These are phyloP conservation scores for Lochmaea crataegi DNA, from an alignment of 2,888 invertebrate species.

Conservation along the genomic window DNA sequence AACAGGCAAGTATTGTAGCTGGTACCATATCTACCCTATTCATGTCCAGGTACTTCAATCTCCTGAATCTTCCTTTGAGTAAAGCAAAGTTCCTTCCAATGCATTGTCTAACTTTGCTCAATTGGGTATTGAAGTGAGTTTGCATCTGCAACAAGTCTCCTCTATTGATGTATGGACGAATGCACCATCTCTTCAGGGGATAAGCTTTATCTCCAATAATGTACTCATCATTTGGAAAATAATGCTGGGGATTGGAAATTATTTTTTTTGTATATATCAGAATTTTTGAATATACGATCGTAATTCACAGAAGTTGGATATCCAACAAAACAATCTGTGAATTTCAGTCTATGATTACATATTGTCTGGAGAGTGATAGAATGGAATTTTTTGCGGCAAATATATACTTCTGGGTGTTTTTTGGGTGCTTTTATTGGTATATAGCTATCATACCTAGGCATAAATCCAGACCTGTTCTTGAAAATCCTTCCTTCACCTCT, in stretches of 20 bases:
- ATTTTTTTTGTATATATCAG: slow-evolving; percentile 45
- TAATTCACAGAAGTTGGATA: slow-evolving; percentile 51
- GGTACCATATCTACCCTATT: slow-evolving; percentile 17
- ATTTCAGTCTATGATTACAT: slow-evolving; percentile 41
- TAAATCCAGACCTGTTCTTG: slow-evolving; percentile 11
- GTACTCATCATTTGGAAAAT: slow-evolving; percentile 24
- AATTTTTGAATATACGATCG: slow-evolving; percentile 49
- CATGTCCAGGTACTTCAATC: slow-evolving; percentile 26
- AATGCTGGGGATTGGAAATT: slow-evolving; percentile 22
- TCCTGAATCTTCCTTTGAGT: slow-evolving; percentile 14
- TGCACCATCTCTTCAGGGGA: slow-evolving; percentile 46
- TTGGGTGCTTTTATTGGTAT: slow-evolving; percentile 48
- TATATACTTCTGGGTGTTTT: slow-evolving; percentile 40
- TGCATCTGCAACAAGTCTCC: slow-evolving; percentile 17
- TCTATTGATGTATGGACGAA: slow-evolving; percentile 31
- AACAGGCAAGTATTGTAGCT: slow-evolving; percentile 17
- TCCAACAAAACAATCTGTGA: slow-evolving; percentile 49
- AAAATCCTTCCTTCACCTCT: slow-evolving; percentile 30
- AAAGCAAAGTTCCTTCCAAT: slow-evolving; percentile 17
- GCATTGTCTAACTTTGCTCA: slow-evolving; percentile 17
- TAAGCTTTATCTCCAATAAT: slow-evolving; percentile 52
- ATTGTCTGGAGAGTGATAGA: slow-evolving; percentile 50
- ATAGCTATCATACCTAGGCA: slow-evolving; percentile 44
- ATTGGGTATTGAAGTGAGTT: slow-evolving; percentile 18
- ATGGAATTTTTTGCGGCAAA: slow-evolving; percentile 48